These are phyloP conservation scores for Dendrolimus houi DNA, from an alignment of 2,888 invertebrate species.

Conservation along the genomic window DNA sequence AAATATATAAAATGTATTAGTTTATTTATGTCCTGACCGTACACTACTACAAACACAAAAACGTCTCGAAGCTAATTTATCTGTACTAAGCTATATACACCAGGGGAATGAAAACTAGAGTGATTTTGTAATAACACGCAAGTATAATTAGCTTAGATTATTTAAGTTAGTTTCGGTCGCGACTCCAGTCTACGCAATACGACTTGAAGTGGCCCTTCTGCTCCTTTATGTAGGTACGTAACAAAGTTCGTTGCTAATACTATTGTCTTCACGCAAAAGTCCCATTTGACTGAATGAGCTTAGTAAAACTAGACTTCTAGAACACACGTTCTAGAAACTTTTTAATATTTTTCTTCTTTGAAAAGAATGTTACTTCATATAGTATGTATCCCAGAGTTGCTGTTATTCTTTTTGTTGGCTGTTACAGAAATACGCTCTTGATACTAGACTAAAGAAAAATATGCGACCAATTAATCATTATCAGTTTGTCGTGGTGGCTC, in stretches of 20 bases:
- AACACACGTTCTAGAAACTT: background rate
- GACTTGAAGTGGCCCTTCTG: slow-evolving; percentile 5
- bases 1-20: too few relatives aligned
- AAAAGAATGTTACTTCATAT: too few relatives aligned
- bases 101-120: background rate
- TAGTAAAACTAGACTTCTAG: background rate
- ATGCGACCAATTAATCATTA: too few relatives aligned
- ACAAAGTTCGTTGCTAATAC: background rate
- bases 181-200: background rate
- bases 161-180: slow-evolving; percentile 2
- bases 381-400: too few relatives aligned
- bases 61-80: too few relatives aligned
- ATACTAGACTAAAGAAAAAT: too few relatives aligned
- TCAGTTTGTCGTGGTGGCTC: too few relatives aligned
- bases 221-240: background rate
- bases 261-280: background rate
- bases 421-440: too few relatives aligned
- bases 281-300: background rate
- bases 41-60: too few relatives aligned
- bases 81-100: background rate
- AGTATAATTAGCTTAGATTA: slow-evolving; percentile 3
- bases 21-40: too few relatives aligned
- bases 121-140: background rate
- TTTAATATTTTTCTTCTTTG: background rate
- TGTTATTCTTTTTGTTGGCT: too few relatives aligned